Conservation (phyloP, 1,140 invertebrate species). For the Drosophila repleta region DNA sequence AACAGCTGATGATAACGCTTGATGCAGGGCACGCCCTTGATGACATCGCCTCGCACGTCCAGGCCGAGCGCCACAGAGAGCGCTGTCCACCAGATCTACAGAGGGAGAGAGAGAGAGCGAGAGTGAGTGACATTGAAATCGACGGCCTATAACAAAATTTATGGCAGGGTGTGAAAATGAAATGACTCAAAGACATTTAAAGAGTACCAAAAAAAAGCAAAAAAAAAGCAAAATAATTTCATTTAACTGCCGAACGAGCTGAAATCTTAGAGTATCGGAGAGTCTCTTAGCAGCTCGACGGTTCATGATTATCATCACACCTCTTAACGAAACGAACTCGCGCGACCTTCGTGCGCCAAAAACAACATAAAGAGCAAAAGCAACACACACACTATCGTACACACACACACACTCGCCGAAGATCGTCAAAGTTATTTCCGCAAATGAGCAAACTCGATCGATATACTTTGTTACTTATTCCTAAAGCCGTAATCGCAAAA, state of each 20-base stretch:
- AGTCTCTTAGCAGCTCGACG: conserved; percentile 41
- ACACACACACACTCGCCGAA: conserved; percentile 12
- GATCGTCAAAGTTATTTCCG: conserved; percentile 81
- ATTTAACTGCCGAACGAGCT: conserved; percentile 26
- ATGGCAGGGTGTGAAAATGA: conserved; percentile 75
- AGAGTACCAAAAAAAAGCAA: no score
- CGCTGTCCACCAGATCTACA: conserved; percentile 94
- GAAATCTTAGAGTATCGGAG: conserved; percentile 16
- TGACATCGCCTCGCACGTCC: conserved; percentile 92
- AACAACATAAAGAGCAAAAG: conserved; percentile 63
- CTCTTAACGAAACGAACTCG: conserved; percentile 78
- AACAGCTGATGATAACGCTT: conserved; percentile 94
- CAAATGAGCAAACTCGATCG: conserved; percentile 79
- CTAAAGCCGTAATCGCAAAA: conserved; percentile 24
- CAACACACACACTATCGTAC: conserved; percentile 29
- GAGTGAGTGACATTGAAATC: conserved; percentile 44
- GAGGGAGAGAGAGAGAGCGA: conserved; percentile 5
- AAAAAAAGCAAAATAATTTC: conserved; percentile 49
- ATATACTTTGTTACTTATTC: conserved; percentile 27
- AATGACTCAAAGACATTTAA: conserved; percentile 72
- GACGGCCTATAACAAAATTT: conserved; percentile 60
- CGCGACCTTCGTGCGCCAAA: conserved; percentile 76
- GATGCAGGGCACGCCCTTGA: conserved; percentile 94
- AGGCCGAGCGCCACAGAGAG: conserved; percentile 92
- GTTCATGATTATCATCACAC: conserved; percentile 69